These are phyloP conservation scores for Sinonovacula constricta DNA, from an alignment of 1,140 invertebrate genomes.

Conservation along the genomic window DNA sequence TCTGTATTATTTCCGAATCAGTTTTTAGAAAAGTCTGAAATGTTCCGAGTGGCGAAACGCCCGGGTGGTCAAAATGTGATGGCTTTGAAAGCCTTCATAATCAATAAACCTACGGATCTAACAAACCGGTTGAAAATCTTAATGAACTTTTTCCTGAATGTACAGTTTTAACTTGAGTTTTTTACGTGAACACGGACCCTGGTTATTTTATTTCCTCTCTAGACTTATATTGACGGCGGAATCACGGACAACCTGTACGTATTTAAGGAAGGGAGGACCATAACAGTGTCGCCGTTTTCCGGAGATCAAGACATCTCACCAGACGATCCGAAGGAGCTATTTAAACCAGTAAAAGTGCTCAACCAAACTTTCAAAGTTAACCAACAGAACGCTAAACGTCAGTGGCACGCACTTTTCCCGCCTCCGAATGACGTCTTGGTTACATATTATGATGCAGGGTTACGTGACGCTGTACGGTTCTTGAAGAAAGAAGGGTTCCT, in stretches of 20 bases:
- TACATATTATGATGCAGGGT: conserved; percentile 76
- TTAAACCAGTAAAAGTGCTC: conserved; percentile 55
- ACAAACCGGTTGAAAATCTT: background rate
- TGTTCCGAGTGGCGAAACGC: background rate
- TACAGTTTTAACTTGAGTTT: too few relatives aligned
- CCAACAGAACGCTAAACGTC: conserved; percentile 74
- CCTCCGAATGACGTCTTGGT: conserved; percentile 69
- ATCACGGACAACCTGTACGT: conserved; percentile 77
- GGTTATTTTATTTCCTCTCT: conserved; percentile 48
- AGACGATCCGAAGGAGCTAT: conserved; percentile 59
- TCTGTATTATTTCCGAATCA: background rate
- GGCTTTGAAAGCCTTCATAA: background rate
- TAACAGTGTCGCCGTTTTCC: conserved; percentile 78
- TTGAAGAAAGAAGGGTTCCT: conserved; percentile 71
- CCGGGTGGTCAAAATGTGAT: background rate
- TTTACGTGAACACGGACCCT: too few relatives aligned
- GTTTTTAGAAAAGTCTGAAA: background rate
- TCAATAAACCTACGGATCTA: background rate
- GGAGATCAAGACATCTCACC: conserved; percentile 73
- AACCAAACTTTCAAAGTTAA: conserved; percentile 75
- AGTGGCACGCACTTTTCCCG: conserved; percentile 77
- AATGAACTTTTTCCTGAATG: background rate
- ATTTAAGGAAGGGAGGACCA: conserved; percentile 76
- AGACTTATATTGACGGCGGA: conserved; percentile 79
- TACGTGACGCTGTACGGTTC: conserved; percentile 76